These are phyloP conservation scores for Bombus balteatus DNA, from an alignment of 1,140 invertebrate species.

Conservation along the genomic window DNA sequence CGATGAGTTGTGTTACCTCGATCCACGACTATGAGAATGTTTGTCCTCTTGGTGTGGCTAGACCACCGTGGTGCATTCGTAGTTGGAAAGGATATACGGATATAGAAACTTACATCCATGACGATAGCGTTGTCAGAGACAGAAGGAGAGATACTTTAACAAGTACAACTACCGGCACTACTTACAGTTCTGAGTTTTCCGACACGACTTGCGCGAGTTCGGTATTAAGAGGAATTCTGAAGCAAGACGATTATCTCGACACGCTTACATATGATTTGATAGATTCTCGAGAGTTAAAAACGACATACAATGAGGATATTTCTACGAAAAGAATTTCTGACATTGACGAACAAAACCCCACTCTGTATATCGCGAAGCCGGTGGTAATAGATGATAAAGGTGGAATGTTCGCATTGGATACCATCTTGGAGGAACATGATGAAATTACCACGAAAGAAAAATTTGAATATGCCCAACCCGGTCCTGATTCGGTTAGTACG, in stretches of 20 bases:
- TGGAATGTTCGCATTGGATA: conserved; percentile 81
- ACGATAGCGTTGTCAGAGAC: conserved; percentile 85
- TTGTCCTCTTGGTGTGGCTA: conserved; percentile 86
- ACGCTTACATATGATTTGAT: conserved; percentile 82
- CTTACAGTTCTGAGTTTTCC: conserved; percentile 76
- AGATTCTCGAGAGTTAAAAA: conserved; percentile 69
- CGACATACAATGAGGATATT: conserved; percentile 39
- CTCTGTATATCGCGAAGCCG: conserved; percentile 83
- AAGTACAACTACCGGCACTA: conserved; percentile 77
- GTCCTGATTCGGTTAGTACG: conserved; percentile 82
- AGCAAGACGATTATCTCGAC: conserved; percentile 84
- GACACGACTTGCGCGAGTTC: conserved; percentile 80
- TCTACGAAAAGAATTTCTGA: conserved; percentile 41
- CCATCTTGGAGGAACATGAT: conserved; percentile 85
- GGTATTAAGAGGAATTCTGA: conserved; percentile 73
- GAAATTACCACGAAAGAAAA: conserved; percentile 73
- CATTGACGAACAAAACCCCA: conserved; percentile 75
- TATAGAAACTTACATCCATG: conserved; percentile 86
- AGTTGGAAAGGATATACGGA: conserved; percentile 87
- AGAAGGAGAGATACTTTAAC: conserved; percentile 84
- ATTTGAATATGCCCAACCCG: conserved; percentile 17
- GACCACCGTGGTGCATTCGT: conserved; percentile 87
- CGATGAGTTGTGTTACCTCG: conserved; percentile 85
- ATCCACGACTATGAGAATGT: conserved; percentile 88
- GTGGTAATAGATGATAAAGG: conserved; percentile 84